phyloP scores from a whole-genome alignment of 2,113 vertebrate species.

The Callipepla californica region DNA sequence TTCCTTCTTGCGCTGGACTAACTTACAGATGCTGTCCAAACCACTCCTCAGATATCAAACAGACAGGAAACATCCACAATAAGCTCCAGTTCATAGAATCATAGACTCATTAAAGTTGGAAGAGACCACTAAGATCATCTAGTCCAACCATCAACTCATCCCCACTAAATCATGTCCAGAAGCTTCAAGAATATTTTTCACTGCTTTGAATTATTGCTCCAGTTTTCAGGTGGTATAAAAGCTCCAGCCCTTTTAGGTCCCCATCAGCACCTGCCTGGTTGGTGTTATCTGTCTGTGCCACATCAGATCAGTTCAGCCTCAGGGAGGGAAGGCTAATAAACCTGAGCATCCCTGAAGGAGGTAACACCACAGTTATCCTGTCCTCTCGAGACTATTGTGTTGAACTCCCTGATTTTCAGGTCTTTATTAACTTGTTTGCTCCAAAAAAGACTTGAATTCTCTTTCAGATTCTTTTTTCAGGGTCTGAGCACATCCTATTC shows the following conservation, averaged over 20 bases:
- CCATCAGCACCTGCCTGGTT: not conserved
- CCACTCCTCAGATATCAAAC: not conserved
- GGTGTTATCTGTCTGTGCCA: rapidly evolving
- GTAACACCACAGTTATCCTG: not conserved
- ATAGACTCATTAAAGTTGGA: no score
- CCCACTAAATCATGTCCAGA: not conserved
- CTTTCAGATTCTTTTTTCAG: not conserved
- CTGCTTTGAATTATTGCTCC: not conserved
- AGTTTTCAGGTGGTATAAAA: not conserved
- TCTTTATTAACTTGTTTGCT: not conserved
- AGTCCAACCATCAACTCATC: no score
- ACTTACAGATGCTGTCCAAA: not conserved
- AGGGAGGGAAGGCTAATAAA: rapidly evolving
- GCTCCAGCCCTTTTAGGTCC: rapidly evolving
- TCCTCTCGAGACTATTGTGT: rapidly evolving
- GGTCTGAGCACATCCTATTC: not conserved
- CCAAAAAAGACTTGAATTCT: not conserved
- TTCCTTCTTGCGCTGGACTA: not conserved
- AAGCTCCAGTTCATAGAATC: not conserved
- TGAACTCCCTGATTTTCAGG: not conserved
- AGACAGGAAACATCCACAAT: not conserved
- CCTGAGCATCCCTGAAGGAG: not conserved
- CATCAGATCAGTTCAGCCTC: not conserved
- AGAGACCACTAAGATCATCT: no score
- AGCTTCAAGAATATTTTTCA: not conserved